Evolutionary conservation across 2,113 vertebrate species (phyloP).

Genomic region (Brachypteracias leptosomus): DNA sequence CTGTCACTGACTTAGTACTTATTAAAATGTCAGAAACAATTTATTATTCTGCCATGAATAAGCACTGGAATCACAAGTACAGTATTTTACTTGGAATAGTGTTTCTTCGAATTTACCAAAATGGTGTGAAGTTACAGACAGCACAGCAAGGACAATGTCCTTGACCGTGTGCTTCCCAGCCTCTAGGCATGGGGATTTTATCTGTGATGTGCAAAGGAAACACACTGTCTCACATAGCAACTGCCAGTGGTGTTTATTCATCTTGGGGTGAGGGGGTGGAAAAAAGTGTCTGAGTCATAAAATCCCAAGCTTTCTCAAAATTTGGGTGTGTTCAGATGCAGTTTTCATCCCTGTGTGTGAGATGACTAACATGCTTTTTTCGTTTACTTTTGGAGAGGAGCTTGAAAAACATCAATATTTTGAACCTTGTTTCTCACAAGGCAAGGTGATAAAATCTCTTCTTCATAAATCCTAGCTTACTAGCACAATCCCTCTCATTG

Average conservation of each 20-base stretch:
- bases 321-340: neutral
- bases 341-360: neutral
- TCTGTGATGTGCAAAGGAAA: neutral
- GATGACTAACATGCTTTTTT: neutral
- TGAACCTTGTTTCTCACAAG: neutral
- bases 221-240: neutral
- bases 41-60: neutral
- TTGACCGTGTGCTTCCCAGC: neutral
- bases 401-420: neutral
- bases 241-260: neutral
- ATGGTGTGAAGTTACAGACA: neutral
- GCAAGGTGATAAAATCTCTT: neutral
- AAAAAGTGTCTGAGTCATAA: slow-evolving; percentile 36
- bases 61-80: neutral
- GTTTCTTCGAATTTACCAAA: neutral
- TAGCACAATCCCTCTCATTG: neutral
- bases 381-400: neutral
- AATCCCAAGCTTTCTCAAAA: slow-evolving; percentile 31
- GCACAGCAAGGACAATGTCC: neutral
- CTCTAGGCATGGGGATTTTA: neutral
- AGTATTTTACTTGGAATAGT: neutral
- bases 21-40: neutral
- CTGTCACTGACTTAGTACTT: neutral
- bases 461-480: neutral
- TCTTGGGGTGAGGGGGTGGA: neutral